Conservation (phyloP, 1,140 invertebrate genomes). For the Zaprionus gabonicus region DNA sequence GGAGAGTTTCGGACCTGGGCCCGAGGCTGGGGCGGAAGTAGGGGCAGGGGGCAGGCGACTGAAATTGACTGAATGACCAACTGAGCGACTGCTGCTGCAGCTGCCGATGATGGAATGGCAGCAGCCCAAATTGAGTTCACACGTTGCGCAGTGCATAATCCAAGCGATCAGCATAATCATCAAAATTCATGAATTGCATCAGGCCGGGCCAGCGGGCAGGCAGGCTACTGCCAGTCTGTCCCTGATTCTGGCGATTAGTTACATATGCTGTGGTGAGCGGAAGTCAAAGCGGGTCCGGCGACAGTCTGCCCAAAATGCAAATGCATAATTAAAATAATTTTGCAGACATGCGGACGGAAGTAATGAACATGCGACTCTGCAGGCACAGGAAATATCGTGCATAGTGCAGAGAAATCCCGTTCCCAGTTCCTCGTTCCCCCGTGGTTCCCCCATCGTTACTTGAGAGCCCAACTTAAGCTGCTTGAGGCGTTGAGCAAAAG, state of each 20-base stretch:
- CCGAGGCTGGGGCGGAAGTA: not conserved
- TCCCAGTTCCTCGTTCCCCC: not conserved
- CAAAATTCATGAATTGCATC: constrained; percentile 71
- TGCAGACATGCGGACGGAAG: constrained; percentile 51
- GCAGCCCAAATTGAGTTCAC: constrained; percentile 72
- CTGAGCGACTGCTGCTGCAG: constrained; percentile 32
- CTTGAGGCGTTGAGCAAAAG: constrained; percentile 28
- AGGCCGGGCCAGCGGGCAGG: not conserved
- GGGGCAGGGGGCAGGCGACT: not conserved
- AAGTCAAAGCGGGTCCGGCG: constrained; percentile 27
- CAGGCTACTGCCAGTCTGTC: not conserved
- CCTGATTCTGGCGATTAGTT: constrained; percentile 57
- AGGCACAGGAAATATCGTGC: constrained; percentile 25
- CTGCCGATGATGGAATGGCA: constrained; percentile 36
- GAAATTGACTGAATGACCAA: constrained; percentile 42
- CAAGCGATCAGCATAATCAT: constrained; percentile 64
- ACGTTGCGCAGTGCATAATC: constrained; percentile 67
- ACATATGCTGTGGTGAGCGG: constrained; percentile 53
- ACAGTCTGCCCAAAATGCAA: constrained; percentile 47
- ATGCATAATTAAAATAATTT: constrained; percentile 71
- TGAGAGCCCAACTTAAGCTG: not conserved
- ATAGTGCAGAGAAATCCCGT: constrained; percentile 5
- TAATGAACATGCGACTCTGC: constrained; percentile 53
- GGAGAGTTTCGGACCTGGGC: not conserved
- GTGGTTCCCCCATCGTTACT: not conserved